These are phyloP conservation scores for Melanocharis versteri DNA, from an alignment of 2,113 vertebrate species.

Conservation along the genomic window DNA sequence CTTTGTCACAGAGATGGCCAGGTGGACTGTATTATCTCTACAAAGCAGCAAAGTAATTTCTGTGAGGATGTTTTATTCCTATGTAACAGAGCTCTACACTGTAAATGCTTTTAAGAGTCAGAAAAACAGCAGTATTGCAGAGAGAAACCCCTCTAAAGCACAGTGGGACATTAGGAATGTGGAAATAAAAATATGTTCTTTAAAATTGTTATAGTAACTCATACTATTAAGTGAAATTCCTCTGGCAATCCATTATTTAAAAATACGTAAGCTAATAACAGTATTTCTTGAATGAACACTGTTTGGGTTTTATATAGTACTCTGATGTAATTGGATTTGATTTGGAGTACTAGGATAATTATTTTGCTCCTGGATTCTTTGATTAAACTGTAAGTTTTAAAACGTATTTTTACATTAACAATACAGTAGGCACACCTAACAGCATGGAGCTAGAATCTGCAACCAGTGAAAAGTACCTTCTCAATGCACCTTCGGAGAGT, in stretches of 20 bases:
- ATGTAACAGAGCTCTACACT: neutral
- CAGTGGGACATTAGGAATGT: neutral
- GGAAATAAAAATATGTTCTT: neutral
- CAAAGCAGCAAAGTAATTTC: neutral
- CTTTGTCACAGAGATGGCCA: neutral
- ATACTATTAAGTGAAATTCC: neutral
- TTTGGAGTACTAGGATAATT: neutral
- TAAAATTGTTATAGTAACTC: neutral
- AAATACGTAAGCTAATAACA: neutral
- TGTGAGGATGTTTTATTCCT: neutral
- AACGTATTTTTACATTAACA: neutral
- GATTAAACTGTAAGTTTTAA: neutral
- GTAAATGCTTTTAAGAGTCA: neutral
- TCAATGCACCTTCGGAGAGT: conserved; percentile 94
- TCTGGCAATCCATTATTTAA: neutral
- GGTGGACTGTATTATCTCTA: neutral
- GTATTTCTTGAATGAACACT: neutral
- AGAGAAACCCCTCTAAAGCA: neutral
- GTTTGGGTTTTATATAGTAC: neutral
- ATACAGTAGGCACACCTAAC: neutral
- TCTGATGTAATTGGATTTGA: neutral
- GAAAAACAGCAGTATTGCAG: neutral
- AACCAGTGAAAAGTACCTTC: conserved; percentile 79
- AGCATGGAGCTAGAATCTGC: neutral
- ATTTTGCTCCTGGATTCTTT: neutral